A percentile compares a stretch with the other conserved stretches of the same genome.
Conservation (phyloP, 2,113 vertebrate genomes). For the Otocyon megalotis region DNA sequence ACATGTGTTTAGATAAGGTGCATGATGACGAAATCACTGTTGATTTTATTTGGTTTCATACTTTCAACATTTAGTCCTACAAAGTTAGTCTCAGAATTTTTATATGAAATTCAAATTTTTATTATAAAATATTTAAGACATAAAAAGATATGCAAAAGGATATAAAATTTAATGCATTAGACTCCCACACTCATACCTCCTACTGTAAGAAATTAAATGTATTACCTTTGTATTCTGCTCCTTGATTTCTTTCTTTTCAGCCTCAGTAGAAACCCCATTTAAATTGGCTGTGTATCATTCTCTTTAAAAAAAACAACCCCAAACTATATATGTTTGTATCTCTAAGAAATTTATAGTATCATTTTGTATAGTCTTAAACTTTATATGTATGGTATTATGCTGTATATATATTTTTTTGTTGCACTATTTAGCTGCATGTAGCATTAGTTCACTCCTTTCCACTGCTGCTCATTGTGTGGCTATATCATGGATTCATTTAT, state of each 20-base stretch:
- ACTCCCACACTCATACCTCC: neutral
- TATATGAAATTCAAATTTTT: constrained; percentile 44
- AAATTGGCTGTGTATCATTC: neutral
- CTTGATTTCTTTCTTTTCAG: constrained; percentile 16
- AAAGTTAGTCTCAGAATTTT: constrained; percentile 19
- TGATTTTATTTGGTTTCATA: neutral
- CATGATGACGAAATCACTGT: neutral
- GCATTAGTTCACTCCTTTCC: neutral
- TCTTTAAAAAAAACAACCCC: neutral
- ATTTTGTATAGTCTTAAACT: neutral
- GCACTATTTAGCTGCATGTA: neutral
- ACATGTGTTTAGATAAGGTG: neutral
- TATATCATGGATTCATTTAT: neutral
- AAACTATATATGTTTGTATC: neutral
- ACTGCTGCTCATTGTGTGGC: neutral
- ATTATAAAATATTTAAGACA: constrained; percentile 19
- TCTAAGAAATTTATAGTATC: constrained; percentile 20
- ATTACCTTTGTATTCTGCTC: neutral
- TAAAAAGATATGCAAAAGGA: neutral
- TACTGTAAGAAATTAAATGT: neutral
- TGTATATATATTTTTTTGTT: neutral
- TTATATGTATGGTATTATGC: neutral
- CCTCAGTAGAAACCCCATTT: neutral
- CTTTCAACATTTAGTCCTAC: neutral
- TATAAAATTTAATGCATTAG: neutral